Percentiles rank a stretch among this genome's conserved stretches.
phyloP scores from a whole-genome alignment of 2,797 vertebrate genomes.

The Sebastes hubbsi region DNA sequence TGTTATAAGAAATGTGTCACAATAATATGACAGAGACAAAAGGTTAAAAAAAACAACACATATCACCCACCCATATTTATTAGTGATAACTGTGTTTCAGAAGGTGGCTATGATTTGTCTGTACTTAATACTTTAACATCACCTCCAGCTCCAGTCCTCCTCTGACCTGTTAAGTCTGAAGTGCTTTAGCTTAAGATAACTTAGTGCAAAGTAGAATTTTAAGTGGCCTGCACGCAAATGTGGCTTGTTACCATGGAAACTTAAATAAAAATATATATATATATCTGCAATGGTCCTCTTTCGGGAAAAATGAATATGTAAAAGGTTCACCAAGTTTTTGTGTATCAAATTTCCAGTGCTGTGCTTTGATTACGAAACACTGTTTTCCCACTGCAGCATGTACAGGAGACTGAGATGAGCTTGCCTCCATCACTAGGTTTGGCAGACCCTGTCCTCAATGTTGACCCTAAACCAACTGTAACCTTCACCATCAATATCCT shows the following conservation, averaged over 20 bases:
- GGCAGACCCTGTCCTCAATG: background rate
- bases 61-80: background rate
- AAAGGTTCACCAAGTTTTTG: background rate
- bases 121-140: background rate
- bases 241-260: conserved; percentile 20
- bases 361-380: background rate
- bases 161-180: conserved; percentile 6
- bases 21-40: background rate
- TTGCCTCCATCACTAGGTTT: background rate
- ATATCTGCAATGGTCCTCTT: background rate
- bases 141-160: background rate
- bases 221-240: conserved; percentile 3
- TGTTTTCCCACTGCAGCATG: background rate
- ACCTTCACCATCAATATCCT: background rate
- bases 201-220: conserved; percentile 14
- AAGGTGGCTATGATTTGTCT: background rate
- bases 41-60: background rate
- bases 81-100: background rate
- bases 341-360: background rate
- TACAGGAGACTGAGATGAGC: background rate
- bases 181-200: conserved; percentile 9
- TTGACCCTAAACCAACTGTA: background rate
- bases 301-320: background rate
- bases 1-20: background rate
- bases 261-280: background rate